phyloP scores from a whole-genome alignment of 2,113 vertebrate genomes.

The Lagopus leucura region DNA sequence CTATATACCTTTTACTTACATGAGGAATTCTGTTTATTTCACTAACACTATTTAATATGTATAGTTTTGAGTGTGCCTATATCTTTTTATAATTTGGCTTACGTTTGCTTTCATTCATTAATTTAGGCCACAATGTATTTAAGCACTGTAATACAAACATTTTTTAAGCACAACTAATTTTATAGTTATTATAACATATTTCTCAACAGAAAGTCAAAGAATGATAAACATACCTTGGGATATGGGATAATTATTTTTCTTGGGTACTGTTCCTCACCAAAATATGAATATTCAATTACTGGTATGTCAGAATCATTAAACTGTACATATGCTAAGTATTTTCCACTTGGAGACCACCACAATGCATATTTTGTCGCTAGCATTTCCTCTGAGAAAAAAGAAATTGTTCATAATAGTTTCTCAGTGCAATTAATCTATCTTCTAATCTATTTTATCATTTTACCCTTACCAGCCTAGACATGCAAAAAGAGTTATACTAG shows the following conservation, averaged over 20 bases:
- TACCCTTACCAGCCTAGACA: not conserved
- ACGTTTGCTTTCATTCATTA: not conserved
- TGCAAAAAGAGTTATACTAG: not conserved
- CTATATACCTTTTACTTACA: not conserved
- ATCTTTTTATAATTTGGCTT: not conserved
- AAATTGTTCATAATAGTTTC: not conserved
- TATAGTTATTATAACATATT: constrained; percentile 27
- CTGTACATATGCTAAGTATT: constrained; percentile 88
- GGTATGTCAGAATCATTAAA: constrained; percentile 92
- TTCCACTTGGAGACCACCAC: constrained; percentile 93
- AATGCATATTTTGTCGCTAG: constrained; percentile 90
- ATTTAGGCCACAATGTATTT: not conserved
- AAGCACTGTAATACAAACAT: not conserved
- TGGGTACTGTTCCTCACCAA: constrained; percentile 91
- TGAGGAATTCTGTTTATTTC: not conserved
- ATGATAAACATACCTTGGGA: constrained; percentile 87
- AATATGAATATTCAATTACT: constrained; percentile 91
- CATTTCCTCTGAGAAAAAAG: constrained; percentile 89
- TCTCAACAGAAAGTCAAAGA: constrained; percentile 5
- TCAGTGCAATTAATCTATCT: not conserved
- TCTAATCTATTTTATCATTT: not conserved
- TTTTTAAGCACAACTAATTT: not conserved
- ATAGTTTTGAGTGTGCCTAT: not conserved
- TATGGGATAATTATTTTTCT: constrained; percentile 89
- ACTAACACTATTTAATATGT: not conserved